Base-by-base conservation (phyloP, 2,113 vertebrate genomes). In the Aplodontia rufa region DNA sequence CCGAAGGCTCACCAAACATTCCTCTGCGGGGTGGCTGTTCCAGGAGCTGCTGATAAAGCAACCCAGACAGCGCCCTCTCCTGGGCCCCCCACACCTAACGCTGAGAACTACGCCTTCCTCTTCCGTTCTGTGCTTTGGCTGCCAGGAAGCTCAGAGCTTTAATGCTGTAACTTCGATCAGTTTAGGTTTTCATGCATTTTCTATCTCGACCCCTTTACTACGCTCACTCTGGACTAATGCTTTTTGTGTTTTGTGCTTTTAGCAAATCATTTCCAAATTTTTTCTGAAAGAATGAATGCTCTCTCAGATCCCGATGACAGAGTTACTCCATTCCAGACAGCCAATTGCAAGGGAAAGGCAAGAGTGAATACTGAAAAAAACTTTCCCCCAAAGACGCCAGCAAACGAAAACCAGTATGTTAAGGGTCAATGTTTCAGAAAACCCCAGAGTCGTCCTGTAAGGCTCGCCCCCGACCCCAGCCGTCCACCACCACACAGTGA, bases 311-410 rank as follows among this genome's bases (percentile, higher is more conserved):
- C 71, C 75, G 84, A 87, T 66, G 62, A 84, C 28, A 79, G 58
- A 93, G 75, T 85, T 53, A 68, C 49, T 62, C n/a, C 72, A 78
- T 37, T 79, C 51, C 88, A 92, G 64, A 93, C 24, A 91, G n/a
- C 47, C 24, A 9, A 53, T 12, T 86, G 35, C 93, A 93, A 86
- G 84, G 69, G 40, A 86, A 92, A 95, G 20, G 49, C 78, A 72
- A 82, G 74, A 55, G 83, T n/a, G 88, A 85, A 83, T 37, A 78
- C 2, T n/a, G 8, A 76, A 90, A 94, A 94, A 37, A 94, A 62
- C 32, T 84, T 78, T 28, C 35, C 28, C 75, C 53, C 45, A 6
- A 74, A 83, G 75, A 78, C 60, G 14, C 60, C 78, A 71, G 68
- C 45, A 13, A 72, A 81, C 88, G 68, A 51, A 89, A 90, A 47